Conservation (phyloP, 53 echinoderm and acorn worm species). For the Luidia sarsii region DNA sequence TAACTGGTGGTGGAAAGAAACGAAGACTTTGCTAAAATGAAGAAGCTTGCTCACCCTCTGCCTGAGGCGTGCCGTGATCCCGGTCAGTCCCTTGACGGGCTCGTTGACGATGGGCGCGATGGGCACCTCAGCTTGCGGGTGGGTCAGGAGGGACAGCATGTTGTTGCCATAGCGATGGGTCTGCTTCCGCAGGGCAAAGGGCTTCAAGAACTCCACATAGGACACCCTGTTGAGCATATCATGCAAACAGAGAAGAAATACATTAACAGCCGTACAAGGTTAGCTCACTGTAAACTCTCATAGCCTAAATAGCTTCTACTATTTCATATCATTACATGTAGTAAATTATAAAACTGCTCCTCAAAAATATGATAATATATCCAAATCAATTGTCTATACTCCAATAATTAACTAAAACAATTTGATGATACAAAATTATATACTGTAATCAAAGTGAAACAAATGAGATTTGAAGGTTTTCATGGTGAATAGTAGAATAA, state of each 20-base stretch:
- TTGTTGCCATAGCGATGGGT: constrained; percentile 95
- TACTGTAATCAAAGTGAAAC: too few species aligned
- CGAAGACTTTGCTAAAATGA: too few species aligned
- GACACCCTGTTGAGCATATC: constrained; percentile 68
- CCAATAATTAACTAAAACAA: too few species aligned
- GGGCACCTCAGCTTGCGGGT: constrained; percentile 93
- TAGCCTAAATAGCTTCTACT: too few species aligned
- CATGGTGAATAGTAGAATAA: too few species aligned
- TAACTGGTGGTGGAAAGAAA: too few species aligned
- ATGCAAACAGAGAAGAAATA: neutral
- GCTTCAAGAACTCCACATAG: constrained; percentile 92
- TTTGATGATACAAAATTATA: too few species aligned
- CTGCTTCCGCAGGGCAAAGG: constrained; percentile 88
- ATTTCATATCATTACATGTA: too few species aligned
- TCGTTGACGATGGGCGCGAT: constrained; percentile 91
- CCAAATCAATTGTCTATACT: neutral
- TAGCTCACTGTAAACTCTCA: too few species aligned
- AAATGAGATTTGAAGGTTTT: too few species aligned
- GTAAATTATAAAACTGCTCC: too few species aligned
- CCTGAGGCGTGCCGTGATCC: constrained; percentile 90
- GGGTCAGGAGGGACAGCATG: constrained; percentile 79
- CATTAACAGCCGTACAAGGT: neutral
- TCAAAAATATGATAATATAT: neutral
- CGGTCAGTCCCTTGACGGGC: constrained; percentile 89
- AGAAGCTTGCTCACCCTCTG: constrained; percentile 77